Evolutionary conservation across 2,113 vertebrate genomes (phyloP).

Genomic region (Phalacrocorax carbo): DNA sequence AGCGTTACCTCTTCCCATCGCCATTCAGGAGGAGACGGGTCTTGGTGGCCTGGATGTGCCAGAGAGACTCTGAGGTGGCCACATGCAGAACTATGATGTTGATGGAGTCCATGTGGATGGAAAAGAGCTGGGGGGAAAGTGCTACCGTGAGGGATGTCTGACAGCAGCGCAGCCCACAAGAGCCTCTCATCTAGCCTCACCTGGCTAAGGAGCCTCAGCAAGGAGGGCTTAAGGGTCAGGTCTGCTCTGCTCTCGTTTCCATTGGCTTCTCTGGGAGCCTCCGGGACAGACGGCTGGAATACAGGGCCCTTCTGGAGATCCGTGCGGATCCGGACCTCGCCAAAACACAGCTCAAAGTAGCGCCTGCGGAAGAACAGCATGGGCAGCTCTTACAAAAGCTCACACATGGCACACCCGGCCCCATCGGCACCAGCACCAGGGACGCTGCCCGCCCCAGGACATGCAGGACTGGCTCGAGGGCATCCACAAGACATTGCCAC

Average conservation of each 20-base stretch:
- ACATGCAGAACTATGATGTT: constrained; percentile 94
- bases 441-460: neutral
- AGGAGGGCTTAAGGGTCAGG: constrained; percentile 76
- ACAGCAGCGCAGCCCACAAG: neutral
- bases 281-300: neutral
- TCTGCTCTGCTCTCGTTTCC: constrained; percentile 46
- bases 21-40: constrained; percentile 85
- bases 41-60: constrained; percentile 90
- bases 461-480: accelerated
- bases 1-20: constrained; percentile 79
- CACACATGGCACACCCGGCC: accelerated
- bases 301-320: constrained; percentile 80
- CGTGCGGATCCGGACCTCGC: constrained; percentile 86
- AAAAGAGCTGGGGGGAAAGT: constrained; percentile 79
- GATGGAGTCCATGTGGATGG: constrained; percentile 89
- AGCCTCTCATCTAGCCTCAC: constrained; percentile 52
- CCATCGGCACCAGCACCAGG: neutral
- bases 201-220: constrained; percentile 86
- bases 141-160: neutral
- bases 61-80: constrained; percentile 89
- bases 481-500: neutral
- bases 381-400: neutral
- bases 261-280: neutral
- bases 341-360: constrained; percentile 90
- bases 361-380: constrained; percentile 71